phyloP scores from a whole-genome alignment of 2,888 invertebrate genomes.

The Drosophila borborema region DNA sequence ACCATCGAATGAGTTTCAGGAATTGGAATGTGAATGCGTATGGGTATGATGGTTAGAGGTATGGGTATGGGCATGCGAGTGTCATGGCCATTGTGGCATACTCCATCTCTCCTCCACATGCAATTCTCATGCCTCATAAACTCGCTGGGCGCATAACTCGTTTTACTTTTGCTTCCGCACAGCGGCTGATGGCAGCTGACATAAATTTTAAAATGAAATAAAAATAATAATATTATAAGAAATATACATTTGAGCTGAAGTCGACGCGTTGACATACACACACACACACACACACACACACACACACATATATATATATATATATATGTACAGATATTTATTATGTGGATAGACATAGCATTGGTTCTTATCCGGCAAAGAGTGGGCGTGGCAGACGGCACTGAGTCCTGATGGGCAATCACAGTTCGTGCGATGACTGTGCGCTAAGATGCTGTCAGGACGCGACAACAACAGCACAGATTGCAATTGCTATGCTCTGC shows the following conservation, averaged over 20 bases:
- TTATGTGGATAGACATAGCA: constrained; percentile 42
- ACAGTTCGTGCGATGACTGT: constrained; percentile 22
- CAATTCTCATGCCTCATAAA: constrained; percentile 68
- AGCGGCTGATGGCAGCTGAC: constrained; percentile 48
- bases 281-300: not conserved
- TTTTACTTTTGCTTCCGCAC: constrained; percentile 28
- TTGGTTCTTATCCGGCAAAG: constrained; percentile 52
- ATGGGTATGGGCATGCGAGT: not conserved
- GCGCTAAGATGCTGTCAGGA: constrained; percentile 31
- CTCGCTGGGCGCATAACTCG: constrained; percentile 64
- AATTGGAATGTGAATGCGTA: constrained; percentile 6
- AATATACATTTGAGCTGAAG: constrained; percentile 23
- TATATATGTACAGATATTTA: constrained; percentile 27
- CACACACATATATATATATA: no score
- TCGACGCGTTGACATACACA: constrained; percentile 6
- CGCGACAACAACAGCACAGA: constrained; percentile 18
- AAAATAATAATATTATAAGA: constrained; percentile 59
- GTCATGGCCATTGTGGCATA: constrained; percentile 26
- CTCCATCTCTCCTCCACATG: constrained; percentile 20
- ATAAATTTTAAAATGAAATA: constrained; percentile 68
- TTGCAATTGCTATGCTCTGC: constrained; percentile 33
- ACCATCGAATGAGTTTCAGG: constrained; percentile 29
- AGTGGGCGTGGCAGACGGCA: constrained; percentile 18
- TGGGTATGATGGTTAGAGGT: not conserved
- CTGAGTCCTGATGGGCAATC: constrained; percentile 40